Percentiles rank a stretch among this genome's conserved stretches.
Evolutionary conservation across 2,888 invertebrate species (phyloP).

Genomic region (Gymnoscelis rufifasciata): DNA sequence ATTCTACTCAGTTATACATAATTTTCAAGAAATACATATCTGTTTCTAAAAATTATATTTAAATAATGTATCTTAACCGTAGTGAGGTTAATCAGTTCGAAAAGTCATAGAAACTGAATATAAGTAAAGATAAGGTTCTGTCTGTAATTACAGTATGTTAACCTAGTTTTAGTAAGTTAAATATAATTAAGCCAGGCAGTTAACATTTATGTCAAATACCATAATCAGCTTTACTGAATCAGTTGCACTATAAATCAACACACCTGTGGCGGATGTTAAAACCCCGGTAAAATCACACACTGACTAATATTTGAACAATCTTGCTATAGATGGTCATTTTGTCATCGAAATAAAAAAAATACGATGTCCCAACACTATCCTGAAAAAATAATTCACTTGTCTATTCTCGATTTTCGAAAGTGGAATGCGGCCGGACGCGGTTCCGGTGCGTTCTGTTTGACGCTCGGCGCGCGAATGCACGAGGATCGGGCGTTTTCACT

Average conservation of each 20-base stretch:
- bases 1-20: too few species aligned
- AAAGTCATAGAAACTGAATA: too few species aligned
- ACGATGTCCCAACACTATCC: constrained; percentile 24
- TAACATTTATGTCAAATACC: background rate
- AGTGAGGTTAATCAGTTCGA: too few species aligned
- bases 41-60: too few species aligned
- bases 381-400: constrained; percentile 11
- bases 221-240: constrained; percentile 5
- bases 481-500: constrained; percentile 39
- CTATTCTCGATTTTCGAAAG: constrained; percentile 25
- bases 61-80: too few species aligned
- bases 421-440: constrained; percentile 19
- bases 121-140: too few species aligned
- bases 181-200: background rate
- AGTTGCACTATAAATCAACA: constrained; percentile 20
- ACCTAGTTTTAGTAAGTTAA: too few species aligned
- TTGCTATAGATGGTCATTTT: constrained; percentile 75
- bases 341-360: constrained; percentile 19
- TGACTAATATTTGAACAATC: constrained; percentile 71
- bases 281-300: constrained; percentile 50
- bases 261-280: constrained; percentile 31
- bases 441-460: constrained; percentile 45
- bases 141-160: too few species aligned
- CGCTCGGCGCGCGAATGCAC: constrained; percentile 49
- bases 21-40: too few species aligned